Evolutionary conservation across 2,888 invertebrate species (phyloP).

Genomic region (Hetaerina titia): DNA sequence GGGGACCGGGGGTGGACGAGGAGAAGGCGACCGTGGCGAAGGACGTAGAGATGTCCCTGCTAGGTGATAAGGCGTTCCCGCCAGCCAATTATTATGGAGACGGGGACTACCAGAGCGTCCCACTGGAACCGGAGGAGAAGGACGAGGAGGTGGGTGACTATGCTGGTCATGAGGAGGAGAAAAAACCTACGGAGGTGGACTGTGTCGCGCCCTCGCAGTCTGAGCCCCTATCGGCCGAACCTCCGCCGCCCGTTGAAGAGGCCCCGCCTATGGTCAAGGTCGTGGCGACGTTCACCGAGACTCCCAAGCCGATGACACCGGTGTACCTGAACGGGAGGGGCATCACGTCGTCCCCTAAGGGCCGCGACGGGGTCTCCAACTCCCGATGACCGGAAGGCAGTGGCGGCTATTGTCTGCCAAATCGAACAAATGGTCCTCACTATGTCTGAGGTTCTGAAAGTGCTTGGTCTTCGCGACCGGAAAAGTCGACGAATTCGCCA

Average conservation of each 20-base stretch:
- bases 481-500: neutral
- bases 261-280: constrained; percentile 68
- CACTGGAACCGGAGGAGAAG: constrained; percentile 30
- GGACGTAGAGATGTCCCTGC: constrained; percentile 28
- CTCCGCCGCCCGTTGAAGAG: constrained; percentile 67
- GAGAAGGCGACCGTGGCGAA: neutral
- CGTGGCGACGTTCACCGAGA: constrained; percentile 68
- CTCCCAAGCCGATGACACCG: constrained; percentile 50
- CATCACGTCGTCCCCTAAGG: neutral
- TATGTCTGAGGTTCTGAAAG: neutral
- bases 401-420: neutral
- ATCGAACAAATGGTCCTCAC: neutral
- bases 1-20: constrained; percentile 3
- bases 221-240: constrained; percentile 70
- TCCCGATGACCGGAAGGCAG: neutral
- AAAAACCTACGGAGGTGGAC: constrained; percentile 65
- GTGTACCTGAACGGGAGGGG: constrained; percentile 5
- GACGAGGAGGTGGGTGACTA: constrained; percentile 35
- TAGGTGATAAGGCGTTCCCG: neutral
- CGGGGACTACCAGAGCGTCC: constrained; percentile 5
- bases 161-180: neutral
- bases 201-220: constrained; percentile 59
- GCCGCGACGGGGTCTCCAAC: neutral
- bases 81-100: neutral
- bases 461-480: neutral